A percentile compares a stretch with the other conserved stretches of the same genome.
Conservation (phyloP, 2,113 vertebrate species). For the Vidua chalybeata region DNA sequence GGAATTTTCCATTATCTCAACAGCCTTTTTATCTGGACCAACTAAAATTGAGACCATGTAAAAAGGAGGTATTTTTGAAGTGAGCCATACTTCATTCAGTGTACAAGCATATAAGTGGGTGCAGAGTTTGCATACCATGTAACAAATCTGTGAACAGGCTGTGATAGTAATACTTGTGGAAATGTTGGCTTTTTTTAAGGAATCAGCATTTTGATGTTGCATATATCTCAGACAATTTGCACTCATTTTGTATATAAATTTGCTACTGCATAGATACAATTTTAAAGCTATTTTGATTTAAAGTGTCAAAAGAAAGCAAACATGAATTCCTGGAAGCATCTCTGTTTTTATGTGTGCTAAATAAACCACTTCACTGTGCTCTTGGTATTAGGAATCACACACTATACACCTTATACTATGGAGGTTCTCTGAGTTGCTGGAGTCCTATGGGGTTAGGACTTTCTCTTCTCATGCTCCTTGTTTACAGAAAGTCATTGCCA, state of each 20-base stretch:
- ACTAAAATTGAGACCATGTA: not conserved
- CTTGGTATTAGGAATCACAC: not conserved
- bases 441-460: not conserved
- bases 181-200: not conserved
- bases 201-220: not conserved
- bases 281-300: not conserved
- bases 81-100: not conserved
- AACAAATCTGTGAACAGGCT: not conserved
- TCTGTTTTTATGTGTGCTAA: not conserved
- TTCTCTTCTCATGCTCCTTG: slow-evolving; percentile 60
- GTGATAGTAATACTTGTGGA: not conserved
- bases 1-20: slow-evolving; percentile 1
- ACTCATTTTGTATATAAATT: not conserved
- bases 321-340: not conserved
- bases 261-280: not conserved
- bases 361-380: not conserved
- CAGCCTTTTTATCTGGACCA: not conserved
- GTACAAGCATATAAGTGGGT: not conserved
- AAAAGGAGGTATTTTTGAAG: not conserved
- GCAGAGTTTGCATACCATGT: not conserved
- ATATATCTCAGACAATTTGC: not conserved
- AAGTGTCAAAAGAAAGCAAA: not conserved
- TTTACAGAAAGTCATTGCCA: slow-evolving; percentile 35
- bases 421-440: not conserved
- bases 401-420: not conserved